These are phyloP conservation scores for Baronia brevicornis DNA, from an alignment of 2,888 invertebrate genomes.

Conservation along the genomic window DNA sequence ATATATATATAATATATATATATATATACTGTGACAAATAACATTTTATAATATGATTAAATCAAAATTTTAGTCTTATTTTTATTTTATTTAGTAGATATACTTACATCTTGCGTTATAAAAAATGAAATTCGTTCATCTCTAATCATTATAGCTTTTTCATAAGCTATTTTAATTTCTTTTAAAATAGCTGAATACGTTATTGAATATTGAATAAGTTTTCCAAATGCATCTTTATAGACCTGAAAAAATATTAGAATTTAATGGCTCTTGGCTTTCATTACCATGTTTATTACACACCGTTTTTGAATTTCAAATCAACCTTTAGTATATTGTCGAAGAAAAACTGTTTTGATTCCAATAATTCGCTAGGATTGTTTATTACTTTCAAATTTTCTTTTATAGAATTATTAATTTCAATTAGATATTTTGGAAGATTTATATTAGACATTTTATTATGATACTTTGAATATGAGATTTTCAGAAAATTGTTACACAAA, in stretches of 20 bases:
- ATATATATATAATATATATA: too few species aligned
- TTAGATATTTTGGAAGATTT: constrained; percentile 43
- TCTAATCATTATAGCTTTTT: constrained; percentile 47
- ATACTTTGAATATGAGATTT: background rate
- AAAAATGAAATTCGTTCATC: constrained; percentile 54
- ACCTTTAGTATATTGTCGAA: constrained; percentile 49
- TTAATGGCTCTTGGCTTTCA: too few species aligned
- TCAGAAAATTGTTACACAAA: constrained; percentile 2
- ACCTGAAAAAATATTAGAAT: constrained; percentile 35
- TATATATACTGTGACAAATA: too few species aligned
- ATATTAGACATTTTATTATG: constrained; percentile 23
- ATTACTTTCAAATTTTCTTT: constrained; percentile 35
- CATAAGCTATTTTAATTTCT: constrained; percentile 56
- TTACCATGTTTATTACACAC: too few species aligned
- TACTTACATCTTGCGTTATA: constrained; percentile 57
- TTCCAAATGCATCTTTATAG: constrained; percentile 49
- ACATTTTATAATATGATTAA: too few species aligned
- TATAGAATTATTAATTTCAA: constrained; percentile 40
- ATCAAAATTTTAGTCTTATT: too few species aligned
- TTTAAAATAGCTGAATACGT: constrained; percentile 49
- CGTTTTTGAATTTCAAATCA: constrained; percentile 8
- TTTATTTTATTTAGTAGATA: background rate
- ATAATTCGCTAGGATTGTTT: constrained; percentile 36
- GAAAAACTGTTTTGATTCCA: constrained; percentile 45
- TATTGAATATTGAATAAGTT: constrained; percentile 41